Evolutionary conservation across 1,140 invertebrate genomes (phyloP), one percentile per base, ranked within the genome.

Genomic region (Battus philenor): DNA sequence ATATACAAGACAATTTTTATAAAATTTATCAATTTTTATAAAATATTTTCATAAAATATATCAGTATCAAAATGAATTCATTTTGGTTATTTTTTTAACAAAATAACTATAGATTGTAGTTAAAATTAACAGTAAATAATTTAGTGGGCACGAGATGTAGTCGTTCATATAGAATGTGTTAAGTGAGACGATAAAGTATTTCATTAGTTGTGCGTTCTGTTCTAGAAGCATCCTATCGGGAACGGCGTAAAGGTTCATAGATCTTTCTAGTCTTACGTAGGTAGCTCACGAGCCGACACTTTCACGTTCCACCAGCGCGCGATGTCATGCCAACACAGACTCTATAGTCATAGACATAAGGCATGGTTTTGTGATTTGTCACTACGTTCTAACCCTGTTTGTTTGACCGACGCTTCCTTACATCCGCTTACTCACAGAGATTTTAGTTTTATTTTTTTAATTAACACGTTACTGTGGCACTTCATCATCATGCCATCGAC

Each of bases 271-370:
- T 57, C 34, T 50, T 69, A 60, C 60, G 58, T 77, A 77, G 69
- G 58, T 60, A 54, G 47, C 46, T 55, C 50, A 66, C 55, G 50
- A 49, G 13, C n/a, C 33, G 33, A 18, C 30, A 20, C 44, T 4
- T 39, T 47, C 44, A 51, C 44, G 47, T 11, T 31, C 47, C 41
- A 22, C 22, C 22, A 48, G 32, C 11, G 24, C 41, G 54, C 72
- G 71, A 80, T 80, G 76, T 82, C 74, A 80, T 77, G 74, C 76
- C 78, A 80, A 76, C 63, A 50, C 44, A 26, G 15, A 16, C 18
- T 34, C 24, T 31, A 54, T 51, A 39, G 41, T 43, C 52, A 10
- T 52, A 46, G 59, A 38, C 60, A 30, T 81, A 78, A 81, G 71
- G 78, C 78, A 82, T 82, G 78, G 73, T 82, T 69, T 80, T 70